A percentile compares a stretch with the other conserved stretches of the same genome.
phyloP scores from a whole-genome alignment of 2,113 vertebrate genomes.

The Trogon surrucura region DNA sequence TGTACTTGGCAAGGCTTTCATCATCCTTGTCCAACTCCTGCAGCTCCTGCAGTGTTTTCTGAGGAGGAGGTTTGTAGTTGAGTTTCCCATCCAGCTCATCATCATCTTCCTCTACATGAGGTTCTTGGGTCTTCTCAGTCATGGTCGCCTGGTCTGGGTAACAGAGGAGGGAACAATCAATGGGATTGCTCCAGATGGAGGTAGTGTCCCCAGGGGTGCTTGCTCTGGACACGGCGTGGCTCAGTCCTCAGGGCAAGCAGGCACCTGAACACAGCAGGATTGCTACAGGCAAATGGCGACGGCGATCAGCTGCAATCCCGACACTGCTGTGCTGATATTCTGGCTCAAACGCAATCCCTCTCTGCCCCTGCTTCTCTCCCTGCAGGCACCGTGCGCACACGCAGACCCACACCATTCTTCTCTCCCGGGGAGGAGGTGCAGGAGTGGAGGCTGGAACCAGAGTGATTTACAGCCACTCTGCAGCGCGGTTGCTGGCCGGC shows the following conservation, averaged over 20 bases:
- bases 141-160: slow-evolving; percentile 59
- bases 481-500: background rate
- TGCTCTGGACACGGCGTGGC: background rate
- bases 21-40: slow-evolving; percentile 85
- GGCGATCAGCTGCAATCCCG: background rate
- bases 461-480: slow-evolving; percentile 57
- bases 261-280: background rate
- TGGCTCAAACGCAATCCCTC: background rate
- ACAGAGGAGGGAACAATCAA: background rate
- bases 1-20: slow-evolving; percentile 82
- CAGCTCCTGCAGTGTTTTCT: slow-evolving; percentile 82
- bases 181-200: background rate
- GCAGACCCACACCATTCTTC: slow-evolving; percentile 29
- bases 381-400: slow-evolving; percentile 28
- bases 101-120: slow-evolving; percentile 76
- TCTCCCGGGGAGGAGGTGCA: background rate
- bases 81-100: slow-evolving; percentile 80
- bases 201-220: background rate
- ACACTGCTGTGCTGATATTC: background rate
- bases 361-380: slow-evolving; percentile 36
- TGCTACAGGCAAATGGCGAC: background rate
- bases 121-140: slow-evolving; percentile 79
- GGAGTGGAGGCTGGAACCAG: background rate
- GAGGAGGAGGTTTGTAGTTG: slow-evolving; percentile 84
- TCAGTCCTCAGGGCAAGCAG: background rate